Evolutionary conservation across 2,888 invertebrate genomes (phyloP).

Genomic region (Microdon myrmicae): DNA sequence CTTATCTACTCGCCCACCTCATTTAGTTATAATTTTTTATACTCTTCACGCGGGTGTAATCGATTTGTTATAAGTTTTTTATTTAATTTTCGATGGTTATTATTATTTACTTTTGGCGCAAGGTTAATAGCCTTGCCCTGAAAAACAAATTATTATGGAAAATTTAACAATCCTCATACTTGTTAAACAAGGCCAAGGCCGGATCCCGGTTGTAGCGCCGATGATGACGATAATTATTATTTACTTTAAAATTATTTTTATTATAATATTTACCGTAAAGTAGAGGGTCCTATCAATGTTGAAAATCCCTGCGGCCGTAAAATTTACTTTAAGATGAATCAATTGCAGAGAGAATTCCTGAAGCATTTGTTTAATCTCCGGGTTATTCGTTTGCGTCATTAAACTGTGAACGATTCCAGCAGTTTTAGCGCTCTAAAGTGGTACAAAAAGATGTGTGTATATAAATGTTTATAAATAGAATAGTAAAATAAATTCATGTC

Average conservation of each 20-base stretch:
- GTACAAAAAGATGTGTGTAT: conserved; percentile 43
- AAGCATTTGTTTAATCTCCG: conserved; percentile 62
- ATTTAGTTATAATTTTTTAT: too few species aligned
- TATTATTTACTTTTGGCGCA: too few species aligned
- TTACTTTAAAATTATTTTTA: not conserved
- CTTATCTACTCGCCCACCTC: too few species aligned
- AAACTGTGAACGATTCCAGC: conserved; percentile 63
- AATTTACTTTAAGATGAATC: conserved; percentile 64
- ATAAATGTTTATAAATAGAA: not conserved
- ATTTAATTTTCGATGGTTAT: not conserved
- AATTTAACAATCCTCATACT: too few species aligned
- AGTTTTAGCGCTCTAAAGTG: conserved; percentile 63
- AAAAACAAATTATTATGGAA: too few species aligned
- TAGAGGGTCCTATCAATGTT: conserved; percentile 66
- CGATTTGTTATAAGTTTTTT: conserved; percentile 1
- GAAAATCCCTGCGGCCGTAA: conserved; percentile 67
- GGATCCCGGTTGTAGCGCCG: too few species aligned
- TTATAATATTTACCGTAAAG: conserved; percentile 61
- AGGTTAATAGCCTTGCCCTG: too few species aligned
- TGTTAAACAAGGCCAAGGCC: too few species aligned
- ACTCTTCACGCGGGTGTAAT: too few species aligned
- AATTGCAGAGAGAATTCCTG: conserved; percentile 66
- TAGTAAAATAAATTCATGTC: not conserved
- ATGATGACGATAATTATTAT: not conserved
- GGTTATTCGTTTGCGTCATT: conserved; percentile 60